Evolutionary conservation across 2,888 invertebrate species (phyloP), one percentile per base, ranked within the genome.

Genomic region (Euphydryas editha): DNA sequence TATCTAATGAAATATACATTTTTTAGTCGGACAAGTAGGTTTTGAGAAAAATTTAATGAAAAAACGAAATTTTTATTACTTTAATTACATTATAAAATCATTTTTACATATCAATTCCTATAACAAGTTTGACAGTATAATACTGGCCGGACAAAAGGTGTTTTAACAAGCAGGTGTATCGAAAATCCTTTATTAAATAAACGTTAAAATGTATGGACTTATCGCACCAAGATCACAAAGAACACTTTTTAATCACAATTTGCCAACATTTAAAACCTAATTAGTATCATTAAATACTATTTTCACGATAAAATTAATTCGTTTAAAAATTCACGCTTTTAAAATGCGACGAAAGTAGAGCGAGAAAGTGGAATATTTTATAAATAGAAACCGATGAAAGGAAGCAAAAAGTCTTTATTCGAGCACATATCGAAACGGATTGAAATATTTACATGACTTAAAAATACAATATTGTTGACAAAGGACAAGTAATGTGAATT

Each of bases 311-410:
- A 54, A 36, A 54, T 54, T 36, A 54, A 54, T 54, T 30, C 54
- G 17, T 54, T 36, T 63, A 42, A 58, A 57, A 44, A 63, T 42
- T n/a, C 39, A 63, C 37, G 39, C 21, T 47, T 56, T 49, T 44
- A 56, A 42, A 20, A 58, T 58, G 51, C 49, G 56, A 60, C 46
- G 65, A 68, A 68, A 68, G 68, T 68, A 47, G 64, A 44, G 54
- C 68, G 68, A 65, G 68, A 65, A 68, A 68, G 65, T 61, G 30
- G 65, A 65, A 60, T 61, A 51, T 51, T 60, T 57, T 65, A 61
- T 65, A 68, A 65, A 68, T 68, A 68, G 61, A 61, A 37, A 57
- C 60, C 36, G 20, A 65, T 21, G 68, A 65, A 65, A 68, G 65
- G 60, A 47, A 60, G 36, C 54, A 44, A 64, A 65, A 65, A 54